Base-by-base conservation (phyloP, 2,888 invertebrate genomes). In the Ennomos fuscantarius region DNA sequence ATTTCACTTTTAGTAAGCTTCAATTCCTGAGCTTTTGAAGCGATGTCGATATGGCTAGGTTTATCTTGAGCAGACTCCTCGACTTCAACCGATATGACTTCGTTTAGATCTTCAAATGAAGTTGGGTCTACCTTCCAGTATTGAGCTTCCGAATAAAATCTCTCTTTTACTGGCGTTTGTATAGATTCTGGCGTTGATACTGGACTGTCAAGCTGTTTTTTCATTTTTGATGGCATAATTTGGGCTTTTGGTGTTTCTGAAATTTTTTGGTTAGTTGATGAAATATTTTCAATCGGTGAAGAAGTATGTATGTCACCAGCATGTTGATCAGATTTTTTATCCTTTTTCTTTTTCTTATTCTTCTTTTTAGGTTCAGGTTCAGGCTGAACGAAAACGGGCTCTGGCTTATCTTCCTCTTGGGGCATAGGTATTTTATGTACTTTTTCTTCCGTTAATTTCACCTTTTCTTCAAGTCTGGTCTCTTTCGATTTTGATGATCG, bases 131-230 rank as follows among this genome's bases (percentile, higher is more conserved):
- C 68, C 79, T 89, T 92, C 92, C 92, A 92, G 60, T 77, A 92
- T 46, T 92, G 92, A 46, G 89, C 87, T 72, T 92, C 92, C 2
- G 87, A 85, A 68, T 84, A 92, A 24, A 84, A 60, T 62, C 88
- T 81, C 5, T 92, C 92, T 78, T 91, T 92, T 6, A 89, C 66
- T 10, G 92, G 92, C 12, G 92, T 92, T 60, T 86, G 84, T 55
- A 84, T 50, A 0, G 84, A 85, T 57, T 91, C 91, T 2, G 91
- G 90, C 8, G 88, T 90, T 12, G 86, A 85, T 34, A 82, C 59
- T 24, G 85, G 72, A 33, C 81, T 80, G 36, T 76, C 73, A 32
- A 73, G 55, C 8, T 66, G 55, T 61, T 72, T 75, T 46, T 59
- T 47, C 9, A 41, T 12, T 32, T 42, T 53, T 45, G 51, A 31